Percentiles rank a stretch among this genome's conserved stretches.
Evolutionary conservation across 2,888 invertebrate species (phyloP).

Genomic region (Nemotelus nigrinus): DNA sequence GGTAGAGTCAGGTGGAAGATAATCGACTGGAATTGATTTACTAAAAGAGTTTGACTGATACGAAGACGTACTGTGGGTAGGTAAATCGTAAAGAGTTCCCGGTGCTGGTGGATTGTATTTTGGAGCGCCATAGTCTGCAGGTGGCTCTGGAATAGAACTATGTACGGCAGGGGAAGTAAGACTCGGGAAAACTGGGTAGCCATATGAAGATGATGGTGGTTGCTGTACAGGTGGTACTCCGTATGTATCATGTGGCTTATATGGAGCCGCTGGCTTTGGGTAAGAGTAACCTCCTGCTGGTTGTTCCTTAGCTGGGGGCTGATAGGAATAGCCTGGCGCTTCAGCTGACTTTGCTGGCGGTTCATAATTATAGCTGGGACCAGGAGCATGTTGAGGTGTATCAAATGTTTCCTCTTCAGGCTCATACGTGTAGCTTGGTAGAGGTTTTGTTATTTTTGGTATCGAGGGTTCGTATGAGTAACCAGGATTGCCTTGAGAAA

Average conservation of each 20-base stretch:
- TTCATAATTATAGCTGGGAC: background rate
- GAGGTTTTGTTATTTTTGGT: background rate
- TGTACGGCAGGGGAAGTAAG: constrained; percentile 44
- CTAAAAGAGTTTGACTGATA: constrained; percentile 53
- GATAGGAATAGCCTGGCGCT: constrained; percentile 26
- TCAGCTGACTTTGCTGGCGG: background rate
- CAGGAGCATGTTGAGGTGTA: background rate
- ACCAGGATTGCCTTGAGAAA: background rate
- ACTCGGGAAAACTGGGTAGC: constrained; percentile 13
- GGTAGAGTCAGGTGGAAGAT: constrained; percentile 43
- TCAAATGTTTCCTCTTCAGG: background rate
- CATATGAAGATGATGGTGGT: constrained; percentile 32
- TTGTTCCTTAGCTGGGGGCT: constrained; percentile 2
- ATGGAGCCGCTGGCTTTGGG: background rate
- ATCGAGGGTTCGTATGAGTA: background rate
- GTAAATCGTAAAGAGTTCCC: constrained; percentile 17
- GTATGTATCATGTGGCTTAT: constrained; percentile 48
- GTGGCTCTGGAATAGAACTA: constrained; percentile 38
- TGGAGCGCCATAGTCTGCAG: constrained; percentile 48
- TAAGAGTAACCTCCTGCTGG: background rate
- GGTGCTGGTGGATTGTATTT: constrained; percentile 39
- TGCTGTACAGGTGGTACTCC: constrained; percentile 41
- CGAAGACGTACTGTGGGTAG: background rate
- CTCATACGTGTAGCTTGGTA: background rate
- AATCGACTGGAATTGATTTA: constrained; percentile 52